Base-by-base conservation (phyloP, 1,140 invertebrate genomes). In the Sinonovacula constricta region DNA sequence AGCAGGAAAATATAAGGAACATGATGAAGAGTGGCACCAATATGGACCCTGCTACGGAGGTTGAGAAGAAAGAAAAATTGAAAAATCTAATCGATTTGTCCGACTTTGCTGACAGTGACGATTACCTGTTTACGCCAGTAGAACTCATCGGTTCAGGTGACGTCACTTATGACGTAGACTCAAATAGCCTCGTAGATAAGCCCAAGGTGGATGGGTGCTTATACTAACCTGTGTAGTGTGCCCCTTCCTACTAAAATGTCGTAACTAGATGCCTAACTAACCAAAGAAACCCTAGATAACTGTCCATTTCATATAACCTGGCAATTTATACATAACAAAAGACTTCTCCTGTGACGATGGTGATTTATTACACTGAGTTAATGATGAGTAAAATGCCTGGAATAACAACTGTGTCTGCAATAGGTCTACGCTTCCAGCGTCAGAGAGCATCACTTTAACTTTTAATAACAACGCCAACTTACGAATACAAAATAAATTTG, bases 41-140 rank as follows among this genome's bases (percentile, higher is more conserved):
- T 26, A 28, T 4, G 3, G 12, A 15, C 22, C 10, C 28, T n/a
- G 51, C 7, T 15, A n/a, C 45, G 5, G 39, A 10, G 36, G 18
- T 53, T 24, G 65, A 54, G 0, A 57, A 70, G 45, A 3, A 1
- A 39, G 36, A 30, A 10, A 70, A 70, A 39, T 26, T 2, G 7
- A n/a, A 18, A 18, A 70, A 70, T 45, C 14, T 59, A 26, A 70
- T 56, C 12, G 33, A 59, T 1, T 70, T 70, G 14, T 24, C 26
- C 12, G 68, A 70, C 56, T 39, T 36, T 12, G 49, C 33, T 1
- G n/a, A n/a, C 1, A 22, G 0, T 45, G 28, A 26, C 31, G 68
- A 70, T 10, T 34, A 18, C 26, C 1, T 59, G 53, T 59, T 70
- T 28, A 70, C 68, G 36, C 68, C 68, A 14, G 68, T 70, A 5